These are phyloP conservation scores for Choristoneura rosaceana DNA, from an alignment of 2,888 invertebrate species.

Conservation along the genomic window DNA sequence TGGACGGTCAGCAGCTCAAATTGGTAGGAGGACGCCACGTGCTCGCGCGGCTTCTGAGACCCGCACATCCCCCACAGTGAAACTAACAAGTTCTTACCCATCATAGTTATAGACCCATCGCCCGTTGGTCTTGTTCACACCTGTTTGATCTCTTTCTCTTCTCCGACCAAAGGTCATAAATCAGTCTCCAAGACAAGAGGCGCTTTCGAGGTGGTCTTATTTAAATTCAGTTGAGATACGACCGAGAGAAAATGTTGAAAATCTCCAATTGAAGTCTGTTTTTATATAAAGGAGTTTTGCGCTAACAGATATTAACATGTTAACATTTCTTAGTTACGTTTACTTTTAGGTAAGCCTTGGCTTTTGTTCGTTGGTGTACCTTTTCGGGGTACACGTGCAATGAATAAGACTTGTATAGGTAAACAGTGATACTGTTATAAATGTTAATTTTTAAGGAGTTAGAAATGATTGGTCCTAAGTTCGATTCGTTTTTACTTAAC, in stretches of 20 bases:
- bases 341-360: background rate
- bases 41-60: conserved; percentile 72
- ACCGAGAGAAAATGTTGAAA: background rate
- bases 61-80: conserved; percentile 70
- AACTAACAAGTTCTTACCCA: background rate
- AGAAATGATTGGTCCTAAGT: background rate
- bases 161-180: background rate
- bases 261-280: background rate
- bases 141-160: background rate
- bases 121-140: background rate
- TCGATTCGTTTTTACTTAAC: background rate
- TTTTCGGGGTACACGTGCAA: background rate
- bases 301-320: background rate
- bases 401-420: conserved; percentile 1
- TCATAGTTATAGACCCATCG: background rate
- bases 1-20: conserved; percentile 80
- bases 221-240: background rate
- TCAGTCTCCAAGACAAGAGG: background rate
- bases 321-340: conserved; percentile 3
- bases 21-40: conserved; percentile 78
- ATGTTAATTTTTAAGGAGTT: background rate
- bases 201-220: too few species aligned
- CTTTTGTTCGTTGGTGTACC: background rate
- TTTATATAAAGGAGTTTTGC: background rate
- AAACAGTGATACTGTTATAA: background rate